Evolutionary conservation across 2,888 invertebrate genomes (phyloP).

Genomic region (Acanthosepion pharaonis): DNA sequence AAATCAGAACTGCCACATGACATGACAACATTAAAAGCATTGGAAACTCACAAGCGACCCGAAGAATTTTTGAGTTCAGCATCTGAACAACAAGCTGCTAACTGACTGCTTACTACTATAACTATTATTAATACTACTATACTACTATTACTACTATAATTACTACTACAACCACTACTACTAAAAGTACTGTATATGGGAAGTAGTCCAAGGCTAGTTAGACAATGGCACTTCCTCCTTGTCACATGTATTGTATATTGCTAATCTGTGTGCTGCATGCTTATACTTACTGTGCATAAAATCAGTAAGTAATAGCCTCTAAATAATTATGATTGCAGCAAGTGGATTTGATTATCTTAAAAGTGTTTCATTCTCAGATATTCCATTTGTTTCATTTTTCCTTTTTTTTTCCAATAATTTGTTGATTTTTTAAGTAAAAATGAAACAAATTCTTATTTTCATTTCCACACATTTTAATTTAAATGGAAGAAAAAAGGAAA

Average conservation of each 20-base stretch:
- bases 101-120: conserved; percentile 43
- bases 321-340: conserved; percentile 12
- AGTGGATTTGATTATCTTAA: not conserved
- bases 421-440: too few species aligned
- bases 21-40: conserved; percentile 89
- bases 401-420: not conserved
- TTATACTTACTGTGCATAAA: conserved; percentile 21
- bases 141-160: not conserved
- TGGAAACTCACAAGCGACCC: conserved; percentile 91
- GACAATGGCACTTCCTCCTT: conserved; percentile 41
- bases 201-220: conserved; percentile 45
- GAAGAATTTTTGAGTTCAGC: conserved; percentile 86
- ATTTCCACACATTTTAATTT: not conserved
- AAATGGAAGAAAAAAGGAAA: not conserved
- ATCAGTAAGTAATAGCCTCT: not conserved
- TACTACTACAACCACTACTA: conserved; percentile 1
- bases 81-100: conserved; percentile 58
- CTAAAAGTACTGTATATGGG: conserved; percentile 41
- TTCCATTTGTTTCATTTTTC: not conserved
- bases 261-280: conserved; percentile 45
- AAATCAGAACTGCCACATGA: conserved; percentile 97
- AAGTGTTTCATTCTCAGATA: not conserved
- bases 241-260: conserved; percentile 47
- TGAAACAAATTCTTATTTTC: not conserved
- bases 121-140: conserved; percentile 8